A percentile compares a stretch with the other conserved stretches of the same genome.
Evolutionary conservation across 2,797 vertebrate species (phyloP).

Genomic region (Arnoldichthys spilopterus): DNA sequence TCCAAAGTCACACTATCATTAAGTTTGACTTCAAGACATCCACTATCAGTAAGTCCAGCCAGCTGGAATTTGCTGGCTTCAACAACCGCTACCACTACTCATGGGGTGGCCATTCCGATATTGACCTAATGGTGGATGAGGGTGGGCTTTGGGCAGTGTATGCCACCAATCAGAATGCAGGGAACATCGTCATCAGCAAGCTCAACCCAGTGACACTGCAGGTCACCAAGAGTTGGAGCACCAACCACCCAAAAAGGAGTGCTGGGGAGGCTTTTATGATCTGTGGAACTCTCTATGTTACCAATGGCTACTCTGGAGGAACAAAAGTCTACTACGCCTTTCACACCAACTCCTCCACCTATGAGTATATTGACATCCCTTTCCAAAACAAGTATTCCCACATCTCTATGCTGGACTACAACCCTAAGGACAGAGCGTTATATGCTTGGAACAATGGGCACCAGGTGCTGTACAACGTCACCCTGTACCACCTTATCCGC

Average conservation of each 20-base stretch:
- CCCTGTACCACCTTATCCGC: constrained; percentile 87
- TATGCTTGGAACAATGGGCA: constrained; percentile 98
- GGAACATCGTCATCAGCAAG: constrained; percentile 95
- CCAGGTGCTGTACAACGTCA: constrained; percentile 94
- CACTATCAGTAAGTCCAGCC: constrained; percentile 88
- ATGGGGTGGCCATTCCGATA: constrained; percentile 96
- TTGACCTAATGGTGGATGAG: constrained; percentile 98
- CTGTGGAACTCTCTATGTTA: constrained; percentile 94
- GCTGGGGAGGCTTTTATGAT: constrained; percentile 97
- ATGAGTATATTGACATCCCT: constrained; percentile 97
- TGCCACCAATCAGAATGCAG: constrained; percentile 95
- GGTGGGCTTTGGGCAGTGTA: constrained; percentile 95
- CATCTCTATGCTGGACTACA: constrained; percentile 98
- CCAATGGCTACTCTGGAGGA: constrained; percentile 94
- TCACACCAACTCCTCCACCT: constrained; percentile 94
- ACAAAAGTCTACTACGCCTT: constrained; percentile 97
- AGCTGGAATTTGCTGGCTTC: constrained; percentile 92
- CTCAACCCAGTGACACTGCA: constrained; percentile 90
- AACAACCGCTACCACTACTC: constrained; percentile 98
- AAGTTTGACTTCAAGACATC: constrained; percentile 91
- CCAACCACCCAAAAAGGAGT: constrained; percentile 93
- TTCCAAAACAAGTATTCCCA: constrained; percentile 95
- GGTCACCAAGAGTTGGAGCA: constrained; percentile 91
- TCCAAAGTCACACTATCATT: constrained; percentile 97
- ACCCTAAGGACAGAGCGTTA: constrained; percentile 91